Evolutionary conservation across 2,888 invertebrate genomes (phyloP), one percentile per base, ranked within the genome.

Genomic region (Priocnemis perturbator): DNA sequence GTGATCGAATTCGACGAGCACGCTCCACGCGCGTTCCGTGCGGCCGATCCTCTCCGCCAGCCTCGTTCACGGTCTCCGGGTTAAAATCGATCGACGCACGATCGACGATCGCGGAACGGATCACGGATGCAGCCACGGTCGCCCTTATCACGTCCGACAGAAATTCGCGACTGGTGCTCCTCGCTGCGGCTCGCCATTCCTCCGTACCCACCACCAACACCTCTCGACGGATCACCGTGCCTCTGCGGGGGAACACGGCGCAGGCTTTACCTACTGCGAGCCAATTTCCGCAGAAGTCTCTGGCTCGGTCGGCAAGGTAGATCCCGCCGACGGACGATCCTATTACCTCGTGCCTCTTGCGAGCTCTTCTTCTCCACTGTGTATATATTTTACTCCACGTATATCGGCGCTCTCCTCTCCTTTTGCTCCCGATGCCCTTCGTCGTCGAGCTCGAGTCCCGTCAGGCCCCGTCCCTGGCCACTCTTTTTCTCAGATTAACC

Each of bases 141-240:
- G 64, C 64, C 67, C 73, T 78, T 79, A 78, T 79, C 79, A 59
- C 74, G 69, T 71, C 69, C 72, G 67, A 65, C 58, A 69, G 64
- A 71, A 72, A 67, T 71, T 68, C 66, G 69, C 76, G 72, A 78
- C 78, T 78, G 76, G 21, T 47, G 68, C 71, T 67, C 69, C 67
- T 66, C 70, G 15, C 4, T 53, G 45, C 45, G 58, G 58, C 58
- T 58, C 58, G 50, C 50, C 59, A 37, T 37, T 37, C 61, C 60
- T 50, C 37, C 63, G 52, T 30, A 60, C 67, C 53, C 59, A 64
- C 60, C 50, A 66, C 65, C 56, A 48, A 60, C 59, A 69, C 69
- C n/a, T 52, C 67, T 67, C 78, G 67, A 47, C 58, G 61, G 73
- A 71, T 78, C 75, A 67, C 67, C 59, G 56, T 45, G 19, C n/a